Evolutionary conservation across 1,140 invertebrate genomes (phyloP).

Genomic region (Aphaenogaster rudis): DNA sequence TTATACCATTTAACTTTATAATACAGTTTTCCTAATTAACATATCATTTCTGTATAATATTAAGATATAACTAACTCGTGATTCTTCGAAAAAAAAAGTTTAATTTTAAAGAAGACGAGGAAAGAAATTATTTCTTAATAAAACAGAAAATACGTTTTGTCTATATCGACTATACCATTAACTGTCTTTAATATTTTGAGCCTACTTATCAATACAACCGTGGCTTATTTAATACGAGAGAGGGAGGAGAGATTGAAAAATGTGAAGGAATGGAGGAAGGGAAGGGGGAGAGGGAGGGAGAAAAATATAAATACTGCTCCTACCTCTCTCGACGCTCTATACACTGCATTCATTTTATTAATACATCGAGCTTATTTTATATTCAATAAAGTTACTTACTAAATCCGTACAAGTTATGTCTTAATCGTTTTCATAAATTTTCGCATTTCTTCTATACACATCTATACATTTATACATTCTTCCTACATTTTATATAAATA

Average conservation of each 20-base stretch:
- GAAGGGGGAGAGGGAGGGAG: not conserved
- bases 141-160: not conserved
- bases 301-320: not conserved
- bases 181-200: not conserved
- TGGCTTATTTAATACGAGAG: not conserved
- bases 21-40: not conserved
- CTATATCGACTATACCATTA: not conserved
- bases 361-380: not conserved
- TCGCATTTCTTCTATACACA: not conserved
- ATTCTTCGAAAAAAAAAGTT: not conserved
- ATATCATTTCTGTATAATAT: not conserved
- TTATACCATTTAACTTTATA: not conserved
- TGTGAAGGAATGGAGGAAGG: too few relatives aligned
- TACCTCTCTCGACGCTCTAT: not conserved
- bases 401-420: not conserved
- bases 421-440: not conserved
- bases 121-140: not conserved
- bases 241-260: not conserved
- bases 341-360: not conserved
- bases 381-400: not conserved
- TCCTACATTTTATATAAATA: not conserved
- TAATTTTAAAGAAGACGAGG: not conserved
- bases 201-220: not conserved
- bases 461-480: not conserved
- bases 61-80: not conserved